phyloP scores from a whole-genome alignment of 1,140 invertebrate genomes.

The Samia ricini region DNA sequence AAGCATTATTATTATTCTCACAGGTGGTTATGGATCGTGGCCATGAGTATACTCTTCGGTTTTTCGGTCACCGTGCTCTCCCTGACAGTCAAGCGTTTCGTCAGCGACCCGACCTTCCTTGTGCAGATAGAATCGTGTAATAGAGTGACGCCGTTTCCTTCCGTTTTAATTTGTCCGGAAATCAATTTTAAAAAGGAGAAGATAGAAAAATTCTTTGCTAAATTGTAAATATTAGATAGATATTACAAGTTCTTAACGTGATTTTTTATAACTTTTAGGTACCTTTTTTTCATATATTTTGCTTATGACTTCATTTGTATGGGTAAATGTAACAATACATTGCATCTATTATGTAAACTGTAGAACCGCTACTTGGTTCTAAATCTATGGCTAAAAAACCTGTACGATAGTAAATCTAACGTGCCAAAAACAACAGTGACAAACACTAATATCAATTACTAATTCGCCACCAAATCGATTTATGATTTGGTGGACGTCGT shows the following conservation, averaged over 20 bases:
- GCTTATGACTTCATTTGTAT: background rate
- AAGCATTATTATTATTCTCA: too few relatives aligned
- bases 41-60: constrained; percentile 22
- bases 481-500: too few relatives aligned
- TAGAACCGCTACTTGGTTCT: background rate
- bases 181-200: constrained; percentile 31
- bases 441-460: too few relatives aligned
- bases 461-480: too few relatives aligned
- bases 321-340: background rate
- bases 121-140: constrained; percentile 15
- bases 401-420: too few relatives aligned
- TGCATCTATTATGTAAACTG: background rate
- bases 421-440: too few relatives aligned
- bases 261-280: background rate
- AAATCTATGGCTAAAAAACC: background rate
- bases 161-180: constrained; percentile 46
- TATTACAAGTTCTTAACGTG: constrained; percentile 10
- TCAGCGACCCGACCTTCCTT: constrained; percentile 41
- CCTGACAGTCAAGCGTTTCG: constrained; percentile 32
- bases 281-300: too few relatives aligned
- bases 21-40: constrained; percentile 33
- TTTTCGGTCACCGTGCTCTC: constrained; percentile 26
- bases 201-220: constrained; percentile 33
- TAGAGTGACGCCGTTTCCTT: constrained; percentile 28
- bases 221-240: constrained; percentile 30